A percentile compares a stretch with the other conserved stretches of the same genome.
These are phyloP conservation scores for Echiichthys vipera DNA, from an alignment of 2,797 vertebrate species.

Conservation along the genomic window DNA sequence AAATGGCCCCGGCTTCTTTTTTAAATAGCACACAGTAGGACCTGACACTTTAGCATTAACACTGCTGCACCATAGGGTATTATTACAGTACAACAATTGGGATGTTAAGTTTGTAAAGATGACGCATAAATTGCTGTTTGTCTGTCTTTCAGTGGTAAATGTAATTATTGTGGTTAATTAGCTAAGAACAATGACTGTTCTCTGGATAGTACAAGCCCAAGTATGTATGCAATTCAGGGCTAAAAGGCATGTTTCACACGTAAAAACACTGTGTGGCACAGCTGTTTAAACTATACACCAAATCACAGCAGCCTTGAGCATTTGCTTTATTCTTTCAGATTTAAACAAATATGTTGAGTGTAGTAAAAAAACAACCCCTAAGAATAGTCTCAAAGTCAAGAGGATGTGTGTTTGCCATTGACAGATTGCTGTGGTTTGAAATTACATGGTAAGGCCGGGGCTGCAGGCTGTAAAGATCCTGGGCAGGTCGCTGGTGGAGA, in stretches of 20 bases:
- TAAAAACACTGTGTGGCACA: slow-evolving; percentile 49
- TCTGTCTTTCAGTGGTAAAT: slow-evolving; percentile 30
- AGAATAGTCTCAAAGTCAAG: slow-evolving; percentile 60
- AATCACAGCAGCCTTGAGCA: slow-evolving; percentile 56
- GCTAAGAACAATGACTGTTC: slow-evolving; percentile 22
- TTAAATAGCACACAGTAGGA: slow-evolving; percentile 40
- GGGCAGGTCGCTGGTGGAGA: slow-evolving; percentile 58
- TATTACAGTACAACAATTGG: slow-evolving; percentile 13
- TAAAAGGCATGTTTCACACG: slow-evolving; percentile 41
- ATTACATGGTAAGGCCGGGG: slow-evolving; percentile 64
- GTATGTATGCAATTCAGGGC: slow-evolving; percentile 21
- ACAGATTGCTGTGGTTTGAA: slow-evolving; percentile 73
- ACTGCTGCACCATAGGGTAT: slow-evolving; percentile 17
- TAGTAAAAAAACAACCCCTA: slow-evolving; percentile 48
- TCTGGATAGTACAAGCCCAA: slow-evolving; percentile 11
- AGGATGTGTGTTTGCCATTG: slow-evolving; percentile 61
- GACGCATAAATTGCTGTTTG: slow-evolving; percentile 4
- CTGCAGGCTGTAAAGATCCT: slow-evolving; percentile 51
- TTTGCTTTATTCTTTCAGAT: slow-evolving; percentile 56
- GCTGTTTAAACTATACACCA: slow-evolving; percentile 57
- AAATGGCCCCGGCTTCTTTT: slow-evolving; percentile 27
- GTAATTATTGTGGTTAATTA: slow-evolving; percentile 43
- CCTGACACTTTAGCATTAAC: slow-evolving; percentile 9
- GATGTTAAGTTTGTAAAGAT: slow-evolving; percentile 22
- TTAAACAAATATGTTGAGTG: slow-evolving; percentile 46